A percentile compares a stretch with the other conserved stretches of the same genome.
Conservation (phyloP, 2,888 invertebrate species). For the Hymenopus coronatus region DNA sequence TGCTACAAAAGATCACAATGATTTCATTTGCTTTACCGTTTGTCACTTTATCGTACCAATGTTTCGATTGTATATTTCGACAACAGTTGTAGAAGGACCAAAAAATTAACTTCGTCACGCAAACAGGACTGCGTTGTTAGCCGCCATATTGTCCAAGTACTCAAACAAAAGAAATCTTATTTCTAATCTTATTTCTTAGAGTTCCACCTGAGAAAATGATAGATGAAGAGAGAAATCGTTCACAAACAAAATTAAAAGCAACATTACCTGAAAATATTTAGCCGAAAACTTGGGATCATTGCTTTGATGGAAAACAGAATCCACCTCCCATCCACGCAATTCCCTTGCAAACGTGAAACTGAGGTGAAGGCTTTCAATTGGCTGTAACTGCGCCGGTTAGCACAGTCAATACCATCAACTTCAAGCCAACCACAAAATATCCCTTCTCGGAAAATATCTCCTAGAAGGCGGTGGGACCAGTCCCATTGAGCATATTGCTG, state of each 20-base stretch:
- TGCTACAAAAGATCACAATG: neutral
- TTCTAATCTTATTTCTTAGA: neutral
- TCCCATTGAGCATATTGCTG: too few relatives aligned
- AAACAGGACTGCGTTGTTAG: neutral
- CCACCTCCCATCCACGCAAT: neutral
- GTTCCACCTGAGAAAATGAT: neutral
- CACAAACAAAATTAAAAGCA: neutral
- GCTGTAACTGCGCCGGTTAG: too few relatives aligned
- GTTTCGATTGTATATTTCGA: neutral
- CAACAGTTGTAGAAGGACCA: neutral
- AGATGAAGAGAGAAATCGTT: neutral
- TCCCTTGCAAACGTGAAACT: neutral
- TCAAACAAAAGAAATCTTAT: neutral
- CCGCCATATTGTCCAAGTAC: neutral
- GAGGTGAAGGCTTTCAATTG: neutral
- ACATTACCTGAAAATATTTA: neutral
- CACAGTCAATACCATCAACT: too few relatives aligned
- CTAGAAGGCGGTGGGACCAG: too few relatives aligned
- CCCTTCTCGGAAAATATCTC: too few relatives aligned
- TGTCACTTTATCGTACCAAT: neutral
- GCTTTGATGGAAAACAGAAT: neutral
- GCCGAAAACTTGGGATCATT: neutral
- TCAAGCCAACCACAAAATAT: too few relatives aligned
- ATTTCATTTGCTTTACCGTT: neutral
- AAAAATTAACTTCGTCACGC: neutral